Base-by-base conservation (phyloP, 2,797 vertebrate species). In the Cirrhinus mrigala region DNA sequence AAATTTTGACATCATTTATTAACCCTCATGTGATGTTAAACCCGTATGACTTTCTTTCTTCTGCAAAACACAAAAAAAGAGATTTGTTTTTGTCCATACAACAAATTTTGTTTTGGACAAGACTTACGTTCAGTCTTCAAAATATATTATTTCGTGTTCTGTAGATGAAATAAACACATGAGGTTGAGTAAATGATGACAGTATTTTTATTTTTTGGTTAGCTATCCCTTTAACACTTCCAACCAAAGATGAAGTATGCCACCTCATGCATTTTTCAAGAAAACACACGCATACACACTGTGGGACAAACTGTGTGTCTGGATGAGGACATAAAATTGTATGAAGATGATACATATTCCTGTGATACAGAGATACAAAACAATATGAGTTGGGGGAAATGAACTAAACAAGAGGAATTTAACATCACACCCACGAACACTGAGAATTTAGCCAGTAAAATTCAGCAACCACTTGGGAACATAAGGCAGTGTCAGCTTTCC, bases 371-470 rank as follows among this genome's bases (percentile, higher is more conserved):
- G 44, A 79, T 20, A 71, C 52, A 62, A 20, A 29, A 85, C 54
- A 9, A 48, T 62, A 48, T 85, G 56, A 80, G 22, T 27, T 79
- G 75, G n/a, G 15, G 48, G 20, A 70, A 40, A 71, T 71, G 75
- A 50, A 62, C 16, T 79, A 6, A 82, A 16, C 12, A 1, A 62
- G 40, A 60, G 71, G 14, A 74, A 64, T 68, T 56, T 16, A 68
- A 78, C 50, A 77, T 84, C 16, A 68, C 64, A 58, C 24, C 50
- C 50, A 60, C 7, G 0, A 69, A 78, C 74, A 80, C 9, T 15
- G 54, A 79, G 40, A 71, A 60, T 85, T 79, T 37, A 73, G 27
- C 69, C 29, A 80, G 68, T 22, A 85, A 37, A 84, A 85, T 52
- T 54, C 44, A 73, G 44, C 77, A 40, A 60, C 9, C 27, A 54